phyloP scores from a whole-genome alignment of 2,888 invertebrate genomes.

The Mechanitis mazaeus region DNA sequence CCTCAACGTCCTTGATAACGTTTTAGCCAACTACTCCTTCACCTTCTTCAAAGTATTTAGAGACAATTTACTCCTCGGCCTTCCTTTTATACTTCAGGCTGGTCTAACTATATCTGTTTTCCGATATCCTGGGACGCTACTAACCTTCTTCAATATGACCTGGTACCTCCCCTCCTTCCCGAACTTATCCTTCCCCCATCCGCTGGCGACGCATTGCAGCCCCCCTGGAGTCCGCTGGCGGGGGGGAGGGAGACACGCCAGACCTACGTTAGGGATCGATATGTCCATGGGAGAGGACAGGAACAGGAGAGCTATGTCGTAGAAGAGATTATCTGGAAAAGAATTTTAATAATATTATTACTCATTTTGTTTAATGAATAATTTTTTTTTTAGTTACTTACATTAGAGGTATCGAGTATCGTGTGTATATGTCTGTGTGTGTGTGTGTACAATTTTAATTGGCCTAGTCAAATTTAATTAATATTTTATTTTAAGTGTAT shows the following conservation, averaged over 20 bases:
- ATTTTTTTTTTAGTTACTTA: too few species aligned
- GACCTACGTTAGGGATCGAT: slow-evolving; percentile 79
- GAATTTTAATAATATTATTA: background rate
- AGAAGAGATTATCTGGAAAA: slow-evolving; percentile 78
- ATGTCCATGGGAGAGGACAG: slow-evolving; percentile 77
- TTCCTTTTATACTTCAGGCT: background rate
- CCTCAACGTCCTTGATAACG: too few species aligned
- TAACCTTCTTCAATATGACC: slow-evolving; percentile 35
- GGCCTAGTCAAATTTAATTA: too few species aligned
- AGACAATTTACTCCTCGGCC: too few species aligned
- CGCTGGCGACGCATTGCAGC: slow-evolving; percentile 80
- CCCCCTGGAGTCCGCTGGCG: slow-evolving; percentile 44
- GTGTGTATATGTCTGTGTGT: too few species aligned
- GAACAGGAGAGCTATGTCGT: slow-evolving; percentile 85
- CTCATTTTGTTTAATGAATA: too few species aligned
- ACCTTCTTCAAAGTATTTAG: too few species aligned
- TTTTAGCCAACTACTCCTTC: too few species aligned
- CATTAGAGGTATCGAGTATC: too few species aligned
- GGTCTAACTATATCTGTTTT: too few species aligned
- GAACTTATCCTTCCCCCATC: slow-evolving; percentile 85
- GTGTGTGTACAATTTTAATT: too few species aligned
- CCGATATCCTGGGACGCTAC: background rate
- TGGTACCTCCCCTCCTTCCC: slow-evolving; percentile 71
- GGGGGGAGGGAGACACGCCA: slow-evolving; percentile 80
- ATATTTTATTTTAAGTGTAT: too few species aligned